Evolutionary conservation across 2,797 vertebrate genomes (phyloP).

Genomic region (Caiman crocodilus): DNA sequence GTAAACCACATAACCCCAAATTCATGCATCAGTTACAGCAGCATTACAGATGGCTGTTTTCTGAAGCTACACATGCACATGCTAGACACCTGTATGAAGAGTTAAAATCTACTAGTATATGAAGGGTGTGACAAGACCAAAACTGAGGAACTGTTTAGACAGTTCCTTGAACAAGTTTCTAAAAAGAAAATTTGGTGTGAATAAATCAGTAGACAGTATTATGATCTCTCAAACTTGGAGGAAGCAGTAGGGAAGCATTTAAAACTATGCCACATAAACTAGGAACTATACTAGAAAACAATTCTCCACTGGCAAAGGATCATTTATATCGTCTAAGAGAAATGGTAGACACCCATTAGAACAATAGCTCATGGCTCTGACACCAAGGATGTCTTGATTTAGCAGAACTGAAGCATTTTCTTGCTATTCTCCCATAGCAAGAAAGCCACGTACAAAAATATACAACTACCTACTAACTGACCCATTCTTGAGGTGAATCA

Average conservation of each 20-base stretch:
- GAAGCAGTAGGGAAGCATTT: no score
- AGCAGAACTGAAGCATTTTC: neutral
- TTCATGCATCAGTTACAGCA: neutral
- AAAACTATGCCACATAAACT: neutral
- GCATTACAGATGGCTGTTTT: constrained; percentile 15
- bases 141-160: neutral
- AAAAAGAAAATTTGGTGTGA: neutral
- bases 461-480: neutral
- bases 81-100: neutral
- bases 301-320: neutral
- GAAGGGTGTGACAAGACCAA: neutral
- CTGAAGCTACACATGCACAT: neutral
- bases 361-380: neutral
- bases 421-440: neutral
- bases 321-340: neutral
- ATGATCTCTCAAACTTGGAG: no score
- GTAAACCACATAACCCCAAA: neutral
- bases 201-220: neutral
- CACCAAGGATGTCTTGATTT: neutral
- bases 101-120: neutral
- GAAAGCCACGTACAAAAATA: neutral
- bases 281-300: neutral
- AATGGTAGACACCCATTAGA: neutral
- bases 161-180: neutral
- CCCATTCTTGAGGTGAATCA: neutral